Base-by-base conservation (phyloP, 2,888 invertebrate genomes). In the Clepsis dumicolana region DNA sequence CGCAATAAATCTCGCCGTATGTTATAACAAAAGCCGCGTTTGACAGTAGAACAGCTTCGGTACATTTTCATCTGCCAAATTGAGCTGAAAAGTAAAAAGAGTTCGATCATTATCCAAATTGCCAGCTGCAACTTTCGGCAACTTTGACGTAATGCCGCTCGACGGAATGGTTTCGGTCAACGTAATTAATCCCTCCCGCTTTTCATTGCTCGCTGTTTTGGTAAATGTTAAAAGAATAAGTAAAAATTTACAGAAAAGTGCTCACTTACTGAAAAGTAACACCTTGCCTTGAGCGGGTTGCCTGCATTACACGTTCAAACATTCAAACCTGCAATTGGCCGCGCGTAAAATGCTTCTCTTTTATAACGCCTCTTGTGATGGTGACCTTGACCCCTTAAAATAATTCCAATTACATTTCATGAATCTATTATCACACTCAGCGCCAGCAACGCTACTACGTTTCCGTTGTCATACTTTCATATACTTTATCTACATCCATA, bases 31-130 rank as follows among this genome's bases (percentile, higher is more conserved):
- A 62, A 52, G 41, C 38, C 14, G 25, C 4, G 48, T 25, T 25
- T 18, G 4, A 32, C 35, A 21, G 27, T 27, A 27, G 63, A 41
- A 12, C 24, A 48, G 27, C 14, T 32, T 62, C 48, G 52, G 57
- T 62, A 56, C 38, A 67, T 57, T 63, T 56, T 24, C 57, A 56
- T 63, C 57, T 56, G 32, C 27, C 24, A 57, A 64, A 67, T 67
- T 67, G 67, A 57, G 56, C 63, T 63, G 63, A 52, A 67, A 67
- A 63, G 50, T 52, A 63, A 63, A 67, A 67, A 67, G 67, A 62
- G 67, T 44, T 61, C 35, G 44, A 48, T 57, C 38, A 67, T 67
- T 67, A 57, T 57, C 67, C 50, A 57, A 67, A 67, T 57, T 63
- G 63, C 63, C 63, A 57, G 57, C 35, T 63, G 57, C 64, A 68